Base-by-base conservation (phyloP, 2,113 vertebrate species). In the Xiphorhynchus elegans region DNA sequence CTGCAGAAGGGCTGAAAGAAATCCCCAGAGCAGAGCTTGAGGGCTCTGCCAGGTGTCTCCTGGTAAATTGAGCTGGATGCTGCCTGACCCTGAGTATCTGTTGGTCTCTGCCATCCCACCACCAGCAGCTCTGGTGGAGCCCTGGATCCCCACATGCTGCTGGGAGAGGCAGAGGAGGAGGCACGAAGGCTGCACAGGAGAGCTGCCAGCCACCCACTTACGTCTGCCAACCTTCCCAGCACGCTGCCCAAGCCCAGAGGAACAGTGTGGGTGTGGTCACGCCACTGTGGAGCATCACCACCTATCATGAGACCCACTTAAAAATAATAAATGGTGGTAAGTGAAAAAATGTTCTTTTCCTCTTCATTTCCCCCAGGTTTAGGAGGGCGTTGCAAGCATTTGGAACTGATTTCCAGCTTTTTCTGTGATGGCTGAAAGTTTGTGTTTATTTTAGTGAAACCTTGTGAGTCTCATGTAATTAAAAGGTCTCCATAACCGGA, bases 171-270 rank as follows among this genome's bases (percentile, higher is more conserved):
- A 94, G 95, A 79, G 95, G 93, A 90, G 68, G 92, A 16, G 42
- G 88, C 75, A 94, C 20, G 79, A 91, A 90, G 75, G 85, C 67
- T 70, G 46, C 2, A 7, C 49, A 7, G 28, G 37, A 6, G 37
- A 88, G 92, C 93, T 96, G 90, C 95, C 95, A 96, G 75, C 93
- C 91, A 86, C 59, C 55, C 90, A 86, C 95, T 60, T 55, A n/a
- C 8, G 52, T 25, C 78, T 90, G 92, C 92, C 95, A 33, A 74
- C 55, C 46, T 55, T 88, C 35, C 75, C 83, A 67, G 76, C 5
- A 6, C 2, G 5, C 28, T 95, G 52, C 63, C 37, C 50, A 29
- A 64, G 78, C 85, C 92, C 90, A 40, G 82, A 62, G 86, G 70
- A 96, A 29, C 4, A 42, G 90, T 67, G 96, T 76, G 77, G 95